phyloP scores from a whole-genome alignment of 2,888 invertebrate genomes.

The Hirtodrosophila trivittata region DNA sequence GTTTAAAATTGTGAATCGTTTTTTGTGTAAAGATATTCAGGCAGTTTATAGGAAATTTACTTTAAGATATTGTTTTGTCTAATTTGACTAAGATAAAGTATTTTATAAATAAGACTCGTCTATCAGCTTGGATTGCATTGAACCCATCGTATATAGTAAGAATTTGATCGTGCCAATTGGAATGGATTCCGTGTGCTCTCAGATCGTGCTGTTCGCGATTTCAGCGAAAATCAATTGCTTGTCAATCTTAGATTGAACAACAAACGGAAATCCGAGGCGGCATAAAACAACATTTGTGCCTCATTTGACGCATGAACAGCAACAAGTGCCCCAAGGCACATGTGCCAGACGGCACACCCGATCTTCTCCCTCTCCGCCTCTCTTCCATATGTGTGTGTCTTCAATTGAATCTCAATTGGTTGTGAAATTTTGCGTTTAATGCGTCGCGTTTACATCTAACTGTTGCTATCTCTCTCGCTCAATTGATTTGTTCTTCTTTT shows the following conservation, averaged over 20 bases:
- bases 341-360: conserved; percentile 18
- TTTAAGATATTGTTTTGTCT: no score
- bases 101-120: no score
- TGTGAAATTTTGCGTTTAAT: conserved; percentile 36
- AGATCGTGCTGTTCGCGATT: conserved; percentile 9
- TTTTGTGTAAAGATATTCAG: no score
- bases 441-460: no score
- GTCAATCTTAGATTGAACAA: conserved; percentile 19
- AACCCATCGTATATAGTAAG: no score
- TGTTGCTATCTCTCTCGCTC: neutral
- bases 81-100: no score
- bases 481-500: neutral
- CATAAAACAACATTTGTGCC: conserved; percentile 6
- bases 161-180: no score
- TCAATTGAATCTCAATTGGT: conserved; percentile 52
- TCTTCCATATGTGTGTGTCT: conserved; percentile 8
- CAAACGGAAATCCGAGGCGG: conserved; percentile 27
- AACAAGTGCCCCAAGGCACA: conserved; percentile 43
- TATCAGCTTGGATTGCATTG: no score
- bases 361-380: neutral
- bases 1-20: no score
- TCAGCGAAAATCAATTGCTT: neutral
- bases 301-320: conserved; percentile 13
- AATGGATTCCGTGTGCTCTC: conserved; percentile 11
- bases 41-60: no score